Conservation (phyloP, 2,797 vertebrate species). For the Avahi laniger region DNA sequence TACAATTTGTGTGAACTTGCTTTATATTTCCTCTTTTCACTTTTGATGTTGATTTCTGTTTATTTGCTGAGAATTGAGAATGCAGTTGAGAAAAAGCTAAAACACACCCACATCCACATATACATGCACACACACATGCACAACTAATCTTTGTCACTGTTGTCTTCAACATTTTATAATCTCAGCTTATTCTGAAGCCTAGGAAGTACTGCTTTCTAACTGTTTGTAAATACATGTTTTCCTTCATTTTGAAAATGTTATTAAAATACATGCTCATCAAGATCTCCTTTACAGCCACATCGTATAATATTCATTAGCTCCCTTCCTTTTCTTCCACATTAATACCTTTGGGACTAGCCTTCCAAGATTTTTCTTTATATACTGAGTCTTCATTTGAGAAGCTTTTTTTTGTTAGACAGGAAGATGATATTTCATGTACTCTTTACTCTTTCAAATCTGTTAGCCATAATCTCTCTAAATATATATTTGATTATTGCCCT, state of each 20-base stretch:
- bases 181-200: background rate
- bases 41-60: too few relatives aligned
- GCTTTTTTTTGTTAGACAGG: background rate
- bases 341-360: background rate
- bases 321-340: background rate
- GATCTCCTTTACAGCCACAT: background rate
- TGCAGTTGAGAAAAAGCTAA: background rate
- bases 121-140: background rate
- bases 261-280: background rate
- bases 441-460: background rate
- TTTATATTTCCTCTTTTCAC: background rate
- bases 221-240: background rate
- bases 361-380: background rate
- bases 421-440: background rate
- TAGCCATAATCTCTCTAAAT: too few relatives aligned
- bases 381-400: background rate
- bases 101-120: background rate
- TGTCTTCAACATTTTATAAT: background rate
- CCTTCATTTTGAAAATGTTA: background rate
- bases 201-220: background rate
- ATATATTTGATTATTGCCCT: background rate
- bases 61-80: background rate
- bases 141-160: background rate
- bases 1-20: background rate
- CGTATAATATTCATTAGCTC: background rate